Base-by-base conservation (phyloP, 2,797 vertebrate genomes). In the Serranus cabrilla region DNA sequence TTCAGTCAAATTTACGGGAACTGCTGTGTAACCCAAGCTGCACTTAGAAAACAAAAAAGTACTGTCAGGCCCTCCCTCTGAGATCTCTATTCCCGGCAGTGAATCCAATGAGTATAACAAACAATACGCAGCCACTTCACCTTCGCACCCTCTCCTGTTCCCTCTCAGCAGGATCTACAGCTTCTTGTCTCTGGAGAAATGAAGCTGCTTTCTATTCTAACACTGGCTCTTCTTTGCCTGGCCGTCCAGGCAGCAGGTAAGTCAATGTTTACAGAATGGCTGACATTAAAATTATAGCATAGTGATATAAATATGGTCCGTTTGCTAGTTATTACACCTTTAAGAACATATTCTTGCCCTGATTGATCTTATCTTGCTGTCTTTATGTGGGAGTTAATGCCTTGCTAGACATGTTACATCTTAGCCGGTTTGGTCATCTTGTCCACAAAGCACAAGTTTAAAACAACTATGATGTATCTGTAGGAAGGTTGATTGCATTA, bases 171-270 rank as follows among this genome's bases (percentile, higher is more conserved):
- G 23, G 12, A 11, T 12, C 13, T 5, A 27, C 13, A 45, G 4
- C 21, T n/a, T 17, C 5, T 58, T 1, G 0, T 58, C 20, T 58
- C 17, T 0, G 51, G 21, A 6, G 8, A 71, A 55, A 78, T 71
- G 71, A 68, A 3, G 20, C 40, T 31, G 10, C 23, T 71, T 3
- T 51, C 14, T 39, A 0, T 42, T 49, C 1, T 64, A 1, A 14
- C 3, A 0, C n/a, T 70, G 9, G 27, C 37, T 52, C 34, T 59
- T 2, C 7, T 71, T 37, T 62, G 40, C 23, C 55, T 59, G 56
- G 12, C 11, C 2, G 0, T 40, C 58, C 61, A 71, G 45, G 40
- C 51, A 57, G 57, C 71, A 66, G 50, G 71, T 71, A 67, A 47
- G 65, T 56, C 11, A 16, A 4, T 39, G 13, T 61, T 58, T 39